A percentile compares a stretch with the other conserved stretches of the same genome.
phyloP scores from a whole-genome alignment of 2,113 vertebrate genomes.

The Burhinus oedicnemus region DNA sequence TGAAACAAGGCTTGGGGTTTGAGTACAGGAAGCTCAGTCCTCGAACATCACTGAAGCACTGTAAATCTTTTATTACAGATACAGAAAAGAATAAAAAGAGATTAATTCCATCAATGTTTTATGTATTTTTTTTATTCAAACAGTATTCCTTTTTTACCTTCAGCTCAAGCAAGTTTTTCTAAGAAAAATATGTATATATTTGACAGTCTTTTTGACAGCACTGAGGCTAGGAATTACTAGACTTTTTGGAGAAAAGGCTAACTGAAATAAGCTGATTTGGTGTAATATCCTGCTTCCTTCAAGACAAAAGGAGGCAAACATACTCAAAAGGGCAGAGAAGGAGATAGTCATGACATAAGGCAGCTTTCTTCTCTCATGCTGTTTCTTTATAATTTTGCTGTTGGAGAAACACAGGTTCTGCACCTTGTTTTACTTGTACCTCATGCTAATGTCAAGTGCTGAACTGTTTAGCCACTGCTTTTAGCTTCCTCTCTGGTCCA shows the following conservation, averaged over 20 bases:
- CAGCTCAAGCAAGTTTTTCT: not conserved
- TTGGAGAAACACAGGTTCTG: not conserved
- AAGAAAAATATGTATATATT: not conserved
- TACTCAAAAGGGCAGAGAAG: not conserved
- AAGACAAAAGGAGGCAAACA: not conserved
- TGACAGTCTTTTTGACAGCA: not conserved
- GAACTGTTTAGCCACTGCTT: not conserved
- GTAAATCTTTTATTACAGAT: not conserved
- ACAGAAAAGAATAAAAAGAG: not conserved
- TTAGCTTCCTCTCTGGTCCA: not conserved
- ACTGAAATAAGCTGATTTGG: not conserved
- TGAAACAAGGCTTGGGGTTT: not conserved
- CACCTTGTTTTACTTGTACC: not conserved
- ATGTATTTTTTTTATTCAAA: not conserved
- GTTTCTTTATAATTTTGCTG: not conserved
- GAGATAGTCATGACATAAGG: not conserved
- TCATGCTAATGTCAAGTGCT: not conserved
- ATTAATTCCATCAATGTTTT: not conserved
- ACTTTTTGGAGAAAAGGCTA: not conserved
- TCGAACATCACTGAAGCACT: not conserved
- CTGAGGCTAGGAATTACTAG: not conserved
- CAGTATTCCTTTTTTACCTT: not conserved
- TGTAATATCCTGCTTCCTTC: not conserved
- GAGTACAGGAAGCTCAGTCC: not conserved
- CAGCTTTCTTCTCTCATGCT: not conserved